These are phyloP conservation scores for Odontocolon sp. DNA, from an alignment of 2,888 invertebrate species.

Conservation along the genomic window DNA sequence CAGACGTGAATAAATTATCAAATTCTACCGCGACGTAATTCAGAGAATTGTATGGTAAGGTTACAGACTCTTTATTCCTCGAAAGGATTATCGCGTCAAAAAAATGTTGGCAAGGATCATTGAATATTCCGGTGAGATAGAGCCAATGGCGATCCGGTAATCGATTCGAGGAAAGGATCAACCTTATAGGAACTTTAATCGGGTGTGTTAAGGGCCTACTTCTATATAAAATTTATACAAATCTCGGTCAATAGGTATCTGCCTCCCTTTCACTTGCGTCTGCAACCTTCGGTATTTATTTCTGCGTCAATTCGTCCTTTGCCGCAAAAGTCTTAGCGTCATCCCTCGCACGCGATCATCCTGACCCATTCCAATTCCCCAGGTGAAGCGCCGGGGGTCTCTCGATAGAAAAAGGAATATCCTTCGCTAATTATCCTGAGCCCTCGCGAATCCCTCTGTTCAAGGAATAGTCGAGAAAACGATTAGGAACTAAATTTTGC, in stretches of 20 bases:
- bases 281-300: conserved; percentile 5
- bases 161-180: conserved; percentile 67
- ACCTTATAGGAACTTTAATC: conserved; percentile 45
- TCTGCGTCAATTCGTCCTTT: conserved; percentile 26
- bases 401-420: conserved; percentile 23
- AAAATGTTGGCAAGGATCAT: conserved; percentile 57
- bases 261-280: conserved; percentile 21
- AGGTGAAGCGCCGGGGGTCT: conserved; percentile 47
- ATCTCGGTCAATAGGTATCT: conserved; percentile 41
- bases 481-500: conserved; percentile 58
- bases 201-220: conserved; percentile 13
- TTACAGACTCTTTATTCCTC: conserved; percentile 27
- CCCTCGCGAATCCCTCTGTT: conserved; percentile 31
- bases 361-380: conserved; percentile 30
- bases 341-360: conserved; percentile 52
- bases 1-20: conserved; percentile 42
- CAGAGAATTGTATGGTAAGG: conserved; percentile 17
- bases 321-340: not conserved
- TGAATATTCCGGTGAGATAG: conserved; percentile 32
- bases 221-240: conserved; percentile 47
- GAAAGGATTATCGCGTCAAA: conserved; percentile 49
- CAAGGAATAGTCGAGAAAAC: conserved; percentile 26
- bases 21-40: conserved; percentile 18
- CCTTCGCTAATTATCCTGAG: conserved; percentile 36
- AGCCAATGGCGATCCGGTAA: conserved; percentile 61